Base-by-base conservation (phyloP, 2,113 vertebrate genomes). In the Petroica traversi region DNA sequence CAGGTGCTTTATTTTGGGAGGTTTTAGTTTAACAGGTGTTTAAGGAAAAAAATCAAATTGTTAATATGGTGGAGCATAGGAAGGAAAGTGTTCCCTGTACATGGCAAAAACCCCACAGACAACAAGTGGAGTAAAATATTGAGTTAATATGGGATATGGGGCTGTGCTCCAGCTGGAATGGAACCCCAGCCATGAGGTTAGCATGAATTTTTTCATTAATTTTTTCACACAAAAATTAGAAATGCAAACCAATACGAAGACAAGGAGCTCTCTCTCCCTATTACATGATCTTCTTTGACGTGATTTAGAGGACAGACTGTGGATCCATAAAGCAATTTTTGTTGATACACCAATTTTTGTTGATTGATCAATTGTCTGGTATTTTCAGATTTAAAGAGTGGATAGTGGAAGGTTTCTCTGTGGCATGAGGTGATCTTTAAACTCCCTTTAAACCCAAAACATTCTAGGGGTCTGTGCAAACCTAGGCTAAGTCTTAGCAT, bases 121-220 rank as follows among this genome's bases (percentile, higher is more conserved):
- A 31, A 15, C 0, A 2, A 85, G 25, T 9, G 51, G 5, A 36
- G 26, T 5, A 66, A 54, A 89, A 54, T 13, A 11, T 2, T 1
- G 2, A 64, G 9, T n/a, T 33, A 24, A n/a, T 22, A 8, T 17
- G 61, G 23, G n/a, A 19, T 28, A 26, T 19, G 25, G 12, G 23
- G 26, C 36, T 43, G 16, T 3, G 24, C 20, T 7, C 41, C 14
- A 22, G 36, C 28, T 23, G 23, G 41, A 34, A 34, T 67, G 25
- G 36, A 51, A 14, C 6, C 43, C 31, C 31, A 58, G 0, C 5
- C 52, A 18, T 0, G 9, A 49, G 14, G 8, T 31, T 6, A 49
- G 34, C 8, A 31, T 25, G 31, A 40, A 4, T 29, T 17, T n/a
- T 54, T n/a, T n/a, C n/a, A n/a, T 9, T 0, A 2, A 8, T 54